Percentiles rank a stretch among this genome's conserved stretches.
Conservation (phyloP, 1,140 invertebrate genomes). For the Ganaspis sp. region DNA sequence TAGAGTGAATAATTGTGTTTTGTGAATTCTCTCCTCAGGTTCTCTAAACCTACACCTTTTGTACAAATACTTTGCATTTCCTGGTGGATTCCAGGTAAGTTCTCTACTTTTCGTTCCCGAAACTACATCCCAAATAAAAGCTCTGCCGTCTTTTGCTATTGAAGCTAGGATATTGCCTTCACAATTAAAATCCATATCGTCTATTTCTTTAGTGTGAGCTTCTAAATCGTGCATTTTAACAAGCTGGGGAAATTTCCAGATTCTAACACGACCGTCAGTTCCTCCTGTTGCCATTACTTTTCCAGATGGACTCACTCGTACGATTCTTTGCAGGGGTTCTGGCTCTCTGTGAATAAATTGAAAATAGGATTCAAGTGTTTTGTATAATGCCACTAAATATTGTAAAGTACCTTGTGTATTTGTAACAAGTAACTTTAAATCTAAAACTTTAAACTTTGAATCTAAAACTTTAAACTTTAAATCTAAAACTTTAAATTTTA, state of each 20-base stretch:
- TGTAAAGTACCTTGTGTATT: background rate
- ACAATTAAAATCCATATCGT: conserved; percentile 93
- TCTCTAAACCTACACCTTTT: conserved; percentile 85
- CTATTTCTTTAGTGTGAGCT: conserved; percentile 88
- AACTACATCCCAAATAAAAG: conserved; percentile 85
- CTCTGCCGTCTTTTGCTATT: conserved; percentile 91
- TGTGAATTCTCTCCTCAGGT: conserved; percentile 76
- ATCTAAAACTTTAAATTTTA: no score
- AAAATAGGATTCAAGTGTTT: background rate
- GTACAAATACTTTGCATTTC: conserved; percentile 87
- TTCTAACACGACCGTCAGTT: conserved; percentile 88
- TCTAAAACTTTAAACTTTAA: no score
- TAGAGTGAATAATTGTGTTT: conserved; percentile 86
- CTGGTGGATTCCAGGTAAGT: conserved; percentile 83
- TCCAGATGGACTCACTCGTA: conserved; percentile 85
- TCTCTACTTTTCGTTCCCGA: conserved; percentile 81
- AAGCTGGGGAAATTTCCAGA: conserved; percentile 93
- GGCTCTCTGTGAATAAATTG: conserved; percentile 68
- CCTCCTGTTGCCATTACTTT: conserved; percentile 93
- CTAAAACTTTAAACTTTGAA: no score
- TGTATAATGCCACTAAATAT: background rate
- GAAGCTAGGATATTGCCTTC: conserved; percentile 86
- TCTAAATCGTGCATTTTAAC: conserved; percentile 82
- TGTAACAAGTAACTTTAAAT: no score
- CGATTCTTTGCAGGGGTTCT: conserved; percentile 89